Evolutionary conservation across 2,888 invertebrate species (phyloP), one percentile per base, ranked within the genome.

Genomic region (Silvanus unidentatus): DNA sequence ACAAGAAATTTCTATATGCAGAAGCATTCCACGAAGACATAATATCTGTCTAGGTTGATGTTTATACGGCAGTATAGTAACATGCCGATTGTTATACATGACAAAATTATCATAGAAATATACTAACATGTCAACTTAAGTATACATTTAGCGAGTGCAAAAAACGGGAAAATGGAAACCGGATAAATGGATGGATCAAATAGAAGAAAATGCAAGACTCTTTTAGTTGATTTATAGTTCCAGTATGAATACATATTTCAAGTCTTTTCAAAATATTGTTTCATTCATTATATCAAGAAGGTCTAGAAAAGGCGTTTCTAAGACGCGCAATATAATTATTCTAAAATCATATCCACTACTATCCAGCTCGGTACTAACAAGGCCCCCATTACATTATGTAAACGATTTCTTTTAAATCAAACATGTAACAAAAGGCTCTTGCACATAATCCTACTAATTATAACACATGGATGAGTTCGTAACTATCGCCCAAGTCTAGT

Each of bases 71-170:
- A 42, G 44, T 51, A 50, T 49, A 53, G 22, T 22, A 32, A 55
- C 51, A 52, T 48, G 55, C 54, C 52, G 61, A 58, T 59, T 60
- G 60, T 63, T 57, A 59, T 62, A 60, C 57, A 56, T 53, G 57
- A 55, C 55, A 48, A 56, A 43, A 59, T 57, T 61, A 57, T 54
- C 57, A 61, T 58, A 52, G 52, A 50, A 57, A 58, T 61, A 55
- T 50, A 52, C 52, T 52, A 46, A 53, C 58, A 53, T 44, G 49
- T 58, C 55, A 57, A 44, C 46, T 42, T 49, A 51, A 49, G 49
- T 48, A 55, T 52, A 51, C 22, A 22, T 22, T 43, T 45, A 37
- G 44, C 43, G 44, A 40, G 42, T 41, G 45, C 48, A 57, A 56
- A 57, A 52, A 50, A 44, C 50, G 29, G 36, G 16, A 49, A 50